Evolutionary conservation across 2,113 vertebrate species (phyloP).

Genomic region (Paralichthys olivaceus): DNA sequence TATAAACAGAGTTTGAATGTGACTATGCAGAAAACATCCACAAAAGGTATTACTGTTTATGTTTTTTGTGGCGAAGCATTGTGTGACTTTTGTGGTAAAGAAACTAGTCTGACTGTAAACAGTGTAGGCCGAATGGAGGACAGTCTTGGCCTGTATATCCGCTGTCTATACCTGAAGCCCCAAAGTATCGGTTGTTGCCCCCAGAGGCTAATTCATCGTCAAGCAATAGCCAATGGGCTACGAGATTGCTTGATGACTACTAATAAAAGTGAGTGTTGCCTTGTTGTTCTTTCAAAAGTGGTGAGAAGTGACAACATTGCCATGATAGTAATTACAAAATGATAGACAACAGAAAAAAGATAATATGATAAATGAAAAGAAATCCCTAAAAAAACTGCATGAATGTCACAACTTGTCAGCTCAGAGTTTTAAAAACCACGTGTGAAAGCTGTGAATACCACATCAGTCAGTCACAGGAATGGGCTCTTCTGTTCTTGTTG

Average conservation of each 20-base stretch:
- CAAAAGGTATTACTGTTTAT: too few species aligned
- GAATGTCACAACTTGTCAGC: neutral
- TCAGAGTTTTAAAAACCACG: constrained; percentile 2
- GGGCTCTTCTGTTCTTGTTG: neutral
- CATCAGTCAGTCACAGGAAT: constrained; percentile 1
- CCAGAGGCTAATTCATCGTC: too few species aligned
- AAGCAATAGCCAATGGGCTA: too few species aligned
- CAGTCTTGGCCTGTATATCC: too few species aligned
- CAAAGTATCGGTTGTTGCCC: too few species aligned
- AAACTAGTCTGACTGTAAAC: too few species aligned
- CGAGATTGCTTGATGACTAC: neutral
- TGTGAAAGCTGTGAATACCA: neutral
- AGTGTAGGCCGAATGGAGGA: too few species aligned
- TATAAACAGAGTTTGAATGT: too few species aligned
- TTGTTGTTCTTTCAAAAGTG: neutral
- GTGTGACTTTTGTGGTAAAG: too few species aligned
- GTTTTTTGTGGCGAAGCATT: too few species aligned
- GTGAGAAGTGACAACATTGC: neutral
- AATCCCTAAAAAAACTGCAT: neutral
- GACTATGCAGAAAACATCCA: too few species aligned
- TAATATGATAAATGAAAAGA: neutral
- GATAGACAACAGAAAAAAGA: neutral
- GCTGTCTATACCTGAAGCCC: too few species aligned
- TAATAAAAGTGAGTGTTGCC: neutral
- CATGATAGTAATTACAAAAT: constrained; percentile 1